Evolutionary conservation across 2,888 invertebrate species (phyloP), one percentile per base, ranked within the genome.

Genomic region (Latrodectus elegans): DNA sequence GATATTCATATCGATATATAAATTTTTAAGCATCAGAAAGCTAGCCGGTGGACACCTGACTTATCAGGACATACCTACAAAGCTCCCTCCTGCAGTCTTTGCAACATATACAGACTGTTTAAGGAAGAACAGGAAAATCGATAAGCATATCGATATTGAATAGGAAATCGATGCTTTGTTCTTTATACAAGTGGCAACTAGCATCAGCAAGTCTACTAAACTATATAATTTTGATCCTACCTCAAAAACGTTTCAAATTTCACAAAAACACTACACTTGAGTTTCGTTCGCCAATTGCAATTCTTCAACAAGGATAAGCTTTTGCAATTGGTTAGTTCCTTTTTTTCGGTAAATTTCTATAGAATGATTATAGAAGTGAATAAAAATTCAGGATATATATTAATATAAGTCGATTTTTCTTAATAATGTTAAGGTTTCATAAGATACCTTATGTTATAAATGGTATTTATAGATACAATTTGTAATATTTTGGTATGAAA

Each of bases 401-500:
- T 22, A 60, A 10, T 15, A 60, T 60, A 11, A 12, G n/a, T 60
- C 38, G n/a, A 60, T 60, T 60, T 60, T 60, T 11, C 12, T 15
- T 60, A 60, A 60, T 60, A 15, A 60, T n/a, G 14, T n/a, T 15
- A 12, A 60, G 15, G n/a, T 12, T n/a, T 15, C 11, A 60, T 12
- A 60, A 60, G 12, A 60, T 60, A 60, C 10, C 60, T 15, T n/a
- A 60, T 60, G 60, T 51, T 65, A 73, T 53, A 67, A 74, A 81
- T 81, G 53, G 73, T 65, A 53, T 73, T 81, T 52, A 51, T 73
- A 53, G 73, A 52, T 74, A 81, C 73, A 74, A 81, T 81, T 81
- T 67, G 81, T 72, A 74, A 74, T 73, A 64, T 52, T 81, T 81
- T 22, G 73, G 74, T 81, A 81, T 67, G 81, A 81, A 81, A 81